Percentiles rank a stretch among this genome's conserved stretches.
Evolutionary conservation across 2,797 vertebrate genomes (phyloP).

Genomic region (Ptychadena robeensis): DNA sequence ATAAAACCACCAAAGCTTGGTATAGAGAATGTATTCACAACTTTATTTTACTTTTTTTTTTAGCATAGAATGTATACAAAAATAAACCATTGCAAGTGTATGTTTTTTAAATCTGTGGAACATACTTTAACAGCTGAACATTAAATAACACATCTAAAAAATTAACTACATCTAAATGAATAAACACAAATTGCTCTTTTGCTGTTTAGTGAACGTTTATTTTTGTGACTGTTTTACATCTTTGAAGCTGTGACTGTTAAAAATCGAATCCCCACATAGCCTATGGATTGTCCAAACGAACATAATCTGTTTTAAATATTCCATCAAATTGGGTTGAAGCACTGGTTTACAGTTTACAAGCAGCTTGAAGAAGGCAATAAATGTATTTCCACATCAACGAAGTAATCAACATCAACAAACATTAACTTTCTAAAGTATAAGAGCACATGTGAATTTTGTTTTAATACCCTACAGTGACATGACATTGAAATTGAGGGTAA

Average conservation of each 20-base stretch:
- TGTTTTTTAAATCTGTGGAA: not conserved
- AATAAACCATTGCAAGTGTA: not conserved
- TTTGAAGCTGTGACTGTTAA: not conserved
- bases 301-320: not conserved
- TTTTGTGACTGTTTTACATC: not conserved
- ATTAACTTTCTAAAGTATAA: not conserved
- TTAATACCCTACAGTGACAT: not conserved
- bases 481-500: not conserved
- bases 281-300: not conserved
- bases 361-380: not conserved
- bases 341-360: not conserved
- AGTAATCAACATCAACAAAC: slow-evolving; percentile 1
- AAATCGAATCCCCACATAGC: not conserved
- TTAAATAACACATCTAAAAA: slow-evolving; percentile 1
- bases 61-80: not conserved
- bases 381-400: not conserved
- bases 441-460: not conserved
- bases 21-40: too few species aligned
- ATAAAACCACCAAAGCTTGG: too few species aligned
- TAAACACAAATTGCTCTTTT: not conserved
- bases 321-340: not conserved
- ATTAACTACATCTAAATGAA: not conserved
- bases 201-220: slow-evolving; percentile 6
- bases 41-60: too few species aligned
- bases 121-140: slow-evolving; percentile 13